Evolutionary conservation across 2,797 vertebrate genomes (phyloP).

Genomic region (Pangasius krempfi): DNA sequence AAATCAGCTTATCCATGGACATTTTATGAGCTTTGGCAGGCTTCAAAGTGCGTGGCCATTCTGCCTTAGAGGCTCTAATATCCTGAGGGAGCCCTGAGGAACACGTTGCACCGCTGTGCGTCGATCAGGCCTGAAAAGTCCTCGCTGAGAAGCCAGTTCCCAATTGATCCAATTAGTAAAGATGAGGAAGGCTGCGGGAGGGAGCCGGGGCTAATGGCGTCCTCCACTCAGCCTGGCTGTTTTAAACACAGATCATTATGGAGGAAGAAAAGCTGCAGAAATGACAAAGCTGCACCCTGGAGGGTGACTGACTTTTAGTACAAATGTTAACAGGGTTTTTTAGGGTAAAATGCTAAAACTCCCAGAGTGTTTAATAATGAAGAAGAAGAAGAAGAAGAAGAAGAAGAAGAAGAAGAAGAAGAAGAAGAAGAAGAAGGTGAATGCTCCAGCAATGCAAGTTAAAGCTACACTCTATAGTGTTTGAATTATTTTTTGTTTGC

Average conservation of each 20-base stretch:
- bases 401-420: no score
- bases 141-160: slow-evolving; percentile 48
- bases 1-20: slow-evolving; percentile 38
- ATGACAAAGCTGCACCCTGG: slow-evolving; percentile 28
- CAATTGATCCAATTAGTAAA: slow-evolving; percentile 56
- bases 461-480: neutral
- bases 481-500: slow-evolving; percentile 11
- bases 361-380: slow-evolving; percentile 25
- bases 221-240: neutral
- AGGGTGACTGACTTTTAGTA: slow-evolving; percentile 22
- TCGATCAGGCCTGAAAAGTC: slow-evolving; percentile 49
- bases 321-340: slow-evolving; percentile 47
- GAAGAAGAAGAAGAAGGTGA: neutral
- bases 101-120: slow-evolving; percentile 30
- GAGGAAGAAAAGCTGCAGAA: slow-evolving; percentile 21
- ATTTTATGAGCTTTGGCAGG: slow-evolving; percentile 28
- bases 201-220: slow-evolving; percentile 30
- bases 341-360: slow-evolving; percentile 15
- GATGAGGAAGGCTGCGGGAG: slow-evolving; percentile 49
- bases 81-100: slow-evolving; percentile 37
- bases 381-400: neutral
- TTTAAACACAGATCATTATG: slow-evolving; percentile 44
- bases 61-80: slow-evolving; percentile 39
- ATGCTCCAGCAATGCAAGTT: neutral
- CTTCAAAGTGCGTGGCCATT: slow-evolving; percentile 44